Evolutionary conservation across 2,888 invertebrate species (phyloP).

Genomic region (Diplolepis rosae): DNA sequence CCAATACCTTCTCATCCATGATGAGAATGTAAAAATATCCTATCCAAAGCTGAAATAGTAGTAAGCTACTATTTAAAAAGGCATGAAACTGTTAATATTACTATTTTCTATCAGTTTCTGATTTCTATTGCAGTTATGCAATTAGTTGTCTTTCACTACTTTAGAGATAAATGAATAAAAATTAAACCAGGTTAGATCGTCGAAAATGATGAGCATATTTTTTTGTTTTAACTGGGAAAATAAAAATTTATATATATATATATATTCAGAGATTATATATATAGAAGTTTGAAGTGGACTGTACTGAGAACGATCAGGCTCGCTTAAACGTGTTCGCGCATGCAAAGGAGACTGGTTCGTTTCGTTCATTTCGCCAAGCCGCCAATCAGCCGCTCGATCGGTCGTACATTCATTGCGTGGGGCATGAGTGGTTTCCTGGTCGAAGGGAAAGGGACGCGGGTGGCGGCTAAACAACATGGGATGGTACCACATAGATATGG

Average conservation of each 20-base stretch:
- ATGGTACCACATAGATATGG: constrained; percentile 6
- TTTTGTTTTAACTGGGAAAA: not conserved
- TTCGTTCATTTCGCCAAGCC: constrained; percentile 49
- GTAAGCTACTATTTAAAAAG: too few species aligned
- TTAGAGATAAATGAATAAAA: too few species aligned
- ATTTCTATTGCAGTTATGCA: too few species aligned
- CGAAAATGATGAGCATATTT: not conserved
- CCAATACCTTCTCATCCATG: too few species aligned
- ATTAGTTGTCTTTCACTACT: too few species aligned
- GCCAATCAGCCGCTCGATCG: constrained; percentile 58
- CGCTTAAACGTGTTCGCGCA: constrained; percentile 49
- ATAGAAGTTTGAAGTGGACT: constrained; percentile 21
- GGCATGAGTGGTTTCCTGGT: constrained; percentile 32
- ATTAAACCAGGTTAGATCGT: not conserved
- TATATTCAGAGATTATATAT: too few species aligned
- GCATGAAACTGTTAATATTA: too few species aligned
- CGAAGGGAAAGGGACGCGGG: constrained; percentile 17
- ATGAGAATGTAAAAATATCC: too few species aligned
- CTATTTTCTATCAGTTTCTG: too few species aligned
- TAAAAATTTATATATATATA: not conserved
- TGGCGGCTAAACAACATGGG: constrained; percentile 25
- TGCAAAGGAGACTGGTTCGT: constrained; percentile 47
- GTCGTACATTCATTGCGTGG: constrained; percentile 44
- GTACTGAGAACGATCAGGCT: constrained; percentile 34
- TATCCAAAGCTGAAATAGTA: too few species aligned